Percentiles rank a stretch among this genome's conserved stretches.
phyloP scores from a whole-genome alignment of 2,797 vertebrate species.

The Ambastaia sidthimunki region DNA sequence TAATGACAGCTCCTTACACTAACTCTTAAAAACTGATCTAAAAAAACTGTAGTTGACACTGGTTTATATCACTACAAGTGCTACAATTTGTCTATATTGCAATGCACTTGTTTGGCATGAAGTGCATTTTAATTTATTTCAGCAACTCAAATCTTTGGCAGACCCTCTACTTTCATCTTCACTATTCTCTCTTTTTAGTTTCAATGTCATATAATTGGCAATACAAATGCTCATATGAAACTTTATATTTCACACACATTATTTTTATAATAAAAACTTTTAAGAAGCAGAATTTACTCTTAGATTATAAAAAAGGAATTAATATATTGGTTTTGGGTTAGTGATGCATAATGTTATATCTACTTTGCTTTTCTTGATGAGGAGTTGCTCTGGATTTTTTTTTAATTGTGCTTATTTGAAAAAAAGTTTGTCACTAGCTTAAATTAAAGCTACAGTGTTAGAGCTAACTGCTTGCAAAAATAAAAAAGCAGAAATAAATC shows the following conservation, averaged over 20 bases:
- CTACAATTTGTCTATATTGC: not conserved
- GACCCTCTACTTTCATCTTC: not conserved
- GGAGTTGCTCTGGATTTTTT: conserved; percentile 22
- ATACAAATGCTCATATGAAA: not conserved
- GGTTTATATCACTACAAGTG: not conserved
- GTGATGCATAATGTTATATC: not conserved
- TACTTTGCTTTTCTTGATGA: not conserved
- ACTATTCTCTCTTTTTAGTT: not conserved
- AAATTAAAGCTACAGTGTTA: conserved; percentile 67
- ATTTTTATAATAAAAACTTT: not conserved
- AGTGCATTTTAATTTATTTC: not conserved
- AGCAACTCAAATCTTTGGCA: not conserved
- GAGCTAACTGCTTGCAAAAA: conserved; percentile 30
- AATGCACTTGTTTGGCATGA: not conserved
- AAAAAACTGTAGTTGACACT: not conserved
- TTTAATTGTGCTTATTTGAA: conserved; percentile 65
- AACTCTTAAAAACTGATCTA: conserved; percentile 8
- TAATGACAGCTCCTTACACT: conserved; percentile 5
- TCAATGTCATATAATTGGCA: not conserved
- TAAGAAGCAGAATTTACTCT: not conserved
- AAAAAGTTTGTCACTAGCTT: conserved; percentile 7
- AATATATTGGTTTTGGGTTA: not conserved
- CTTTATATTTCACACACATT: too few species aligned
- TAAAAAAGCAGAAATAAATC: not conserved
- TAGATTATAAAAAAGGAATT: not conserved